Evolutionary conservation across 1,140 invertebrate genomes (phyloP), one percentile per base, ranked within the genome.

Genomic region (Dryas iulia): DNA sequence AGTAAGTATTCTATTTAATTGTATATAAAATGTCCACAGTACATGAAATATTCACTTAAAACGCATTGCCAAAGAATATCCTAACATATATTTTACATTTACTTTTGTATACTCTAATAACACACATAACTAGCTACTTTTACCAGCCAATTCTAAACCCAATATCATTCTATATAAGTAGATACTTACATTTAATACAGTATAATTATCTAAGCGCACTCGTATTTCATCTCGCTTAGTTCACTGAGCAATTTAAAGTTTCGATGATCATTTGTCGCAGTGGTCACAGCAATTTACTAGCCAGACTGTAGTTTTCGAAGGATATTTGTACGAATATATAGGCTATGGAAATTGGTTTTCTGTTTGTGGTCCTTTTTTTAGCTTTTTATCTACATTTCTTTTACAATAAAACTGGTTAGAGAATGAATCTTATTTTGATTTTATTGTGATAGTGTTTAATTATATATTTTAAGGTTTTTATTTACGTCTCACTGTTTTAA

Each of bases 261-360:
- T 56, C 53, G 53, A 56, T 56, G 53, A 56, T 24, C 53, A 56
- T 56, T 56, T 56, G 53, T 56, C 53, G 21, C 53, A 56, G 24
- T 56, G 53, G 53, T 56, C 53, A 56, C 23, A 25, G 53, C 53
- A 56, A 56, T 56, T 56, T 56, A 26, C 53, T 56, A 24, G 24
- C 23, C 53, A 56, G 53, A 56, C 53, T 56, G 52, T 53, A 24
- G 39, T 26, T 56, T 56, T 24, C 53, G 53, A 56, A 24, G 53
- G 53, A 56, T 56, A 26, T 56, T 56, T 56, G 24, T 25, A 56
- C 53, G 5, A 26, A 11, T 56, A 56, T 56, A 56, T 56, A 56
- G 53, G 23, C 53, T 14, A 26, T 23, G 53, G 6, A 47, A 47
- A 47, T 47, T 47, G 39, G 39, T 47, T 47, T 47, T 47, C 39